Evolutionary conservation across 2,113 vertebrate genomes (phyloP).

Genomic region (Nanorana parkeri): DNA sequence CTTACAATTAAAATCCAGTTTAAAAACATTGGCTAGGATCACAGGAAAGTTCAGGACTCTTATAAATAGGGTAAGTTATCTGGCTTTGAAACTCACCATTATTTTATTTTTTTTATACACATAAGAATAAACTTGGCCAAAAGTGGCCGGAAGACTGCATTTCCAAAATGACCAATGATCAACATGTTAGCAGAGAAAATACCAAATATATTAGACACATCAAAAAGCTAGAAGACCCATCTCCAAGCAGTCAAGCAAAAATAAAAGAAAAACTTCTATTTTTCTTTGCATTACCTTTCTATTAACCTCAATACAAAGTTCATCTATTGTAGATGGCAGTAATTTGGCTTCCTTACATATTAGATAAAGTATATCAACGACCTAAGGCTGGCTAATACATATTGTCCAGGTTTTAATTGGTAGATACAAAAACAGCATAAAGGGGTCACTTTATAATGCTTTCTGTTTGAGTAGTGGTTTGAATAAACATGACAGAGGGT

Average conservation of each 20-base stretch:
- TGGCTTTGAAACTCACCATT: not conserved
- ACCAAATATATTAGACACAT: not conserved
- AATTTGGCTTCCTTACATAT: not conserved
- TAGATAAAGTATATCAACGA: not conserved
- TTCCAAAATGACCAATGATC: not conserved
- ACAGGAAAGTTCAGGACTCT: not conserved
- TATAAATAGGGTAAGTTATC: slow-evolving; percentile 4
- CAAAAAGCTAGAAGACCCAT: not conserved
- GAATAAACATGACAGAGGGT: slow-evolving; percentile 66
- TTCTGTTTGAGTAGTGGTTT: slow-evolving; percentile 71
- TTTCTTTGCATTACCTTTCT: not conserved
- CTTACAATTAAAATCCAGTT: slow-evolving; percentile 35
- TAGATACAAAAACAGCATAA: slow-evolving; percentile 58
- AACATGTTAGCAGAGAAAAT: not conserved
- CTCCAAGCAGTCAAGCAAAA: not conserved
- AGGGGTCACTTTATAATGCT: slow-evolving; percentile 66
- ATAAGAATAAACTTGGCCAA: not conserved
- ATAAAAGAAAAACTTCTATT: not conserved
- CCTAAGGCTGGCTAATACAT: not conserved
- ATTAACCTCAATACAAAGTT: not conserved
- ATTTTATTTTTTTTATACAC: too few species aligned
- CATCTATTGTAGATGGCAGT: slow-evolving; percentile 5
- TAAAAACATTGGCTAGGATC: slow-evolving; percentile 3
- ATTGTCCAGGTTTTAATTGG: not conserved
- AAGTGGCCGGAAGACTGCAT: not conserved